Conservation (phyloP, 2,797 vertebrate genomes). For the Pogoniulus pusillus region DNA sequence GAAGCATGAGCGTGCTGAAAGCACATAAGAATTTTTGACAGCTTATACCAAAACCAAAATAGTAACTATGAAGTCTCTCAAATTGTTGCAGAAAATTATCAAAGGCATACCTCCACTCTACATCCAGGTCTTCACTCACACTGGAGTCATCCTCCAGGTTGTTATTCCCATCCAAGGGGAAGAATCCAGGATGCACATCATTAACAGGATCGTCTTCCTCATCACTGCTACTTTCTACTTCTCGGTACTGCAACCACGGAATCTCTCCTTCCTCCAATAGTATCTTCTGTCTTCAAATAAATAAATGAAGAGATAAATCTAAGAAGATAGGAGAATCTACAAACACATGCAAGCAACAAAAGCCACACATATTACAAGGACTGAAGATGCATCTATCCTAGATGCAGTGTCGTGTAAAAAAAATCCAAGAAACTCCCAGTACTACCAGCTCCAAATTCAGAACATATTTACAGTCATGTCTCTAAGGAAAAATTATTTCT, state of each 20-base stretch:
- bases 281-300: slow-evolving; percentile 72
- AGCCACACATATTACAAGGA: neutral
- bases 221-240: slow-evolving; percentile 80
- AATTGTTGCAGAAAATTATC: neutral
- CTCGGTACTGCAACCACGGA: slow-evolving; percentile 75
- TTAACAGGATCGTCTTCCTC: slow-evolving; percentile 73
- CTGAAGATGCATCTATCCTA: neutral
- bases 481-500: neutral
- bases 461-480: neutral
- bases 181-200: slow-evolving; percentile 77
- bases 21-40: neutral
- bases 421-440: neutral
- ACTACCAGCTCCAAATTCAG: neutral
- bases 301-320: neutral
- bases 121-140: slow-evolving; percentile 82
- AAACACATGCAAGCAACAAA: neutral
- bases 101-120: slow-evolving; percentile 79
- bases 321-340: neutral
- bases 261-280: slow-evolving; percentile 82
- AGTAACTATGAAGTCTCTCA: neutral
- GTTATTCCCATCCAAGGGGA: slow-evolving; percentile 81
- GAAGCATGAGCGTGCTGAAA: neutral
- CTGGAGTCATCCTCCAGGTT: slow-evolving; percentile 85
- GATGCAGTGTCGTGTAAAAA: neutral
- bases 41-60: neutral